Percentiles rank a stretch among this genome's conserved stretches.
These are phyloP conservation scores for Ormyrus thymus DNA, from an alignment of 2,888 invertebrate species.

Conservation along the genomic window DNA sequence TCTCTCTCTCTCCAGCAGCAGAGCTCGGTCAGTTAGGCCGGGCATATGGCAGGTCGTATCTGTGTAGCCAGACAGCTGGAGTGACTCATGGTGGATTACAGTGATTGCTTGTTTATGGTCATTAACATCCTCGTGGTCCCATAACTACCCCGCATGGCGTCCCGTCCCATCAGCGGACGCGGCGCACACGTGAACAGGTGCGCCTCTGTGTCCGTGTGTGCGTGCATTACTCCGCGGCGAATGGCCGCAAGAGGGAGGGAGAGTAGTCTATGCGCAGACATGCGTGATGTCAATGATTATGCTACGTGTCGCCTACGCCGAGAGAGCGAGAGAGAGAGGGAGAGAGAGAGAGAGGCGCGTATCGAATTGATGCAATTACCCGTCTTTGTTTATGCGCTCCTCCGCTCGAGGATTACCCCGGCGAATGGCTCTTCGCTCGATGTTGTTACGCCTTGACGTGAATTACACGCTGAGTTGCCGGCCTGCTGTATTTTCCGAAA, in stretches of 20 bases:
- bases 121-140: constrained; percentile 74
- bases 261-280: constrained; percentile 53
- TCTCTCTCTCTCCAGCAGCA: constrained; percentile 33
- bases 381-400: constrained; percentile 55
- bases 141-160: constrained; percentile 71
- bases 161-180: constrained; percentile 65
- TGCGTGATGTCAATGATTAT: constrained; percentile 55
- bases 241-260: constrained; percentile 18
- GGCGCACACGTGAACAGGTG: background rate
- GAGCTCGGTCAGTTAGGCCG: constrained; percentile 62
- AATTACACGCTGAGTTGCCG: constrained; percentile 32
- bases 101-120: constrained; percentile 75
- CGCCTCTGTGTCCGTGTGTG: background rate
- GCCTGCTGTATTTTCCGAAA: constrained; percentile 22
- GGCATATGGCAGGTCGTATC: constrained; percentile 73
- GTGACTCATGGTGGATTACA: constrained; percentile 75
- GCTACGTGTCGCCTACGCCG: constrained; percentile 44
- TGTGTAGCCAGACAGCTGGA: constrained; percentile 72
- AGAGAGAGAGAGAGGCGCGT: constrained; percentile 24
- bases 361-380: constrained; percentile 56
- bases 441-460: constrained; percentile 35
- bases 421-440: constrained; percentile 50
- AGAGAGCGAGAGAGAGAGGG: constrained; percentile 1
- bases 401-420: constrained; percentile 53
- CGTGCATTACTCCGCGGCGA: constrained; percentile 1